Evolutionary conservation across 2,113 vertebrate species (phyloP).

Genomic region (Channa maculata): DNA sequence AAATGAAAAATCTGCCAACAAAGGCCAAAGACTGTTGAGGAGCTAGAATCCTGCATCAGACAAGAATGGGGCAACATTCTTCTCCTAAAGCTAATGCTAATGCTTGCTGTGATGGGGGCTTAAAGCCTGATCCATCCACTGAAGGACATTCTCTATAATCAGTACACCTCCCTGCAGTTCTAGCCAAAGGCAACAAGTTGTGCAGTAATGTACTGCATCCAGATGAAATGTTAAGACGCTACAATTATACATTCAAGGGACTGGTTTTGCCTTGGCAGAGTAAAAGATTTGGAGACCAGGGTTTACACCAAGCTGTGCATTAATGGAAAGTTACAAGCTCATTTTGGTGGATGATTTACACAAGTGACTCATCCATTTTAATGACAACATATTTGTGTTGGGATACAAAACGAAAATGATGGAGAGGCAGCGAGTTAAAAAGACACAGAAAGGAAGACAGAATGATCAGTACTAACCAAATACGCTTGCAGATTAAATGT

Average conservation of each 20-base stretch:
- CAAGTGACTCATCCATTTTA: constrained; percentile 1
- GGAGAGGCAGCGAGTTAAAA: constrained; percentile 2
- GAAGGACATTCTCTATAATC: constrained; percentile 29
- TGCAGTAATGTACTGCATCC: background rate
- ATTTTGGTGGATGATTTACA: background rate
- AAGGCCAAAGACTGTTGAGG: too few relatives aligned
- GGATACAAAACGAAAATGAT: constrained; percentile 12
- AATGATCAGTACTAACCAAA: constrained; percentile 1
- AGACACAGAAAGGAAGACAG: background rate
- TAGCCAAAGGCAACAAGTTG: background rate
- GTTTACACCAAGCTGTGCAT: background rate
- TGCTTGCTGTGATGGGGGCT: constrained; percentile 23
- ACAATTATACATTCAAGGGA: background rate
- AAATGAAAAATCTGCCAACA: too few relatives aligned
- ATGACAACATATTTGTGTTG: background rate
- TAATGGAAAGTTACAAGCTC: background rate
- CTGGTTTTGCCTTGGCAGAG: background rate
- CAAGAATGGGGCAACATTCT: too few relatives aligned
- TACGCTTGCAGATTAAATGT: constrained; percentile 27
- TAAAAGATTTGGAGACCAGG: background rate
- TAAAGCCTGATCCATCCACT: constrained; percentile 6
- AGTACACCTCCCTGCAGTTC: constrained; percentile 7
- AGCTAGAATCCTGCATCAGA: too few relatives aligned
- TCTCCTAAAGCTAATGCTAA: background rate
- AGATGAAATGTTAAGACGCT: background rate